These are phyloP conservation scores for Euwallacea fornicatus DNA, from an alignment of 1,140 invertebrate genomes.

Conservation along the genomic window DNA sequence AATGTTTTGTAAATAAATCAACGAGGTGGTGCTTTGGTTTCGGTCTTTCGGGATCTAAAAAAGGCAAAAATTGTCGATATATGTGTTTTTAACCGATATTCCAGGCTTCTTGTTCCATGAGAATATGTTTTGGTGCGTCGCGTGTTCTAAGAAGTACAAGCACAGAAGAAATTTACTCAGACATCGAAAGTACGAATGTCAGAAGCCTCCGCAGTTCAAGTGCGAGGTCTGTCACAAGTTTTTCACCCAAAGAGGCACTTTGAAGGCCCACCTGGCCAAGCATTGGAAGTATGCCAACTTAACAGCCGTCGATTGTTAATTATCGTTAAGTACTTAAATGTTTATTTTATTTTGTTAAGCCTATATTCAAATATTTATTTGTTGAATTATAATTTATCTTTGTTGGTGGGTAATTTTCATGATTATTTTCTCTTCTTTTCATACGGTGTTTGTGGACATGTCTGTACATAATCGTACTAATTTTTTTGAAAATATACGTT, in stretches of 20 bases:
- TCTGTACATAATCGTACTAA: not conserved
- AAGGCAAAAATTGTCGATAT: too few relatives aligned
- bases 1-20: too few relatives aligned
- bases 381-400: too few relatives aligned
- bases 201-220: constrained; percentile 57
- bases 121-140: constrained; percentile 37
- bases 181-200: constrained; percentile 59
- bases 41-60: too few relatives aligned
- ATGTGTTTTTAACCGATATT: too few relatives aligned
- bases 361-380: constrained; percentile 1
- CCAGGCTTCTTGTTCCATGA: constrained; percentile 4
- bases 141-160: constrained; percentile 46
- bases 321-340: not conserved
- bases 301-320: constrained; percentile 7
- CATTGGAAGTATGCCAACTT: constrained; percentile 22
- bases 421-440: too few relatives aligned
- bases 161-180: constrained; percentile 45
- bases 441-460: too few relatives aligned
- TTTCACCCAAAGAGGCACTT: constrained; percentile 47
- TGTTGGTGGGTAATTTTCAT: too few relatives aligned
- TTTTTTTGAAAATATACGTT: not conserved
- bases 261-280: constrained; percentile 44
- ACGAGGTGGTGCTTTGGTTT: too few relatives aligned
- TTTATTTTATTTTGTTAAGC: not conserved
- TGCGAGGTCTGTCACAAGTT: constrained; percentile 49